Percentiles rank a stretch among this genome's conserved stretches.
phyloP scores from a whole-genome alignment of 2,888 invertebrate species.

The Troilus luridus region DNA sequence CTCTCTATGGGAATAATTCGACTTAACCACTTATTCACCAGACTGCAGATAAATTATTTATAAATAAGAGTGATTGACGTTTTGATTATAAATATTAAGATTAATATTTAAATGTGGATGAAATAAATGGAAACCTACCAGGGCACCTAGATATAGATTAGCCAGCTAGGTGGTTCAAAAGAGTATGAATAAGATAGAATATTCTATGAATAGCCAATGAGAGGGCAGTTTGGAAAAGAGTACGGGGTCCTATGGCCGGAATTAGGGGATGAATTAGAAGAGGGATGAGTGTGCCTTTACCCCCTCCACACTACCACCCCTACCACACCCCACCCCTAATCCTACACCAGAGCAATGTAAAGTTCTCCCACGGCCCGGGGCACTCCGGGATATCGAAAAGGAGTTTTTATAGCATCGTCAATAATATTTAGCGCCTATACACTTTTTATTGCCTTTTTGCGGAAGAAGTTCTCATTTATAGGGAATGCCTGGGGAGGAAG shows the following conservation, averaged over 20 bases:
- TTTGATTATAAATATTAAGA: not conserved
- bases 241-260: not conserved
- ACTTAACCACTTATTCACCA: too few species aligned
- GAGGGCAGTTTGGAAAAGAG: slow-evolving; percentile 27
- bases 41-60: too few species aligned
- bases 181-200: slow-evolving; percentile 3
- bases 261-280: slow-evolving; percentile 28
- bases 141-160: not conserved
- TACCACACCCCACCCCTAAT: not conserved
- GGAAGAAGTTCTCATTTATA: not conserved
- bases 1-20: too few species aligned
- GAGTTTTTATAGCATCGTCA: not conserved
- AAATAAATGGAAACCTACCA: not conserved
- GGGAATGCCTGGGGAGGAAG: not conserved
- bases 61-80: too few species aligned
- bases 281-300: not conserved
- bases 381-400: not conserved
- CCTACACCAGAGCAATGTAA: not conserved
- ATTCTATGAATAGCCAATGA: slow-evolving; percentile 45
- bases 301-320: not conserved
- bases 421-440: not conserved
- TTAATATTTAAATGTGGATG: not conserved
- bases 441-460: not conserved
- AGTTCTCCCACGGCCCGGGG: not conserved
- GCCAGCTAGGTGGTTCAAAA: not conserved